Base-by-base conservation (phyloP, 2,888 invertebrate species). In the Galerucella nymphaeae region DNA sequence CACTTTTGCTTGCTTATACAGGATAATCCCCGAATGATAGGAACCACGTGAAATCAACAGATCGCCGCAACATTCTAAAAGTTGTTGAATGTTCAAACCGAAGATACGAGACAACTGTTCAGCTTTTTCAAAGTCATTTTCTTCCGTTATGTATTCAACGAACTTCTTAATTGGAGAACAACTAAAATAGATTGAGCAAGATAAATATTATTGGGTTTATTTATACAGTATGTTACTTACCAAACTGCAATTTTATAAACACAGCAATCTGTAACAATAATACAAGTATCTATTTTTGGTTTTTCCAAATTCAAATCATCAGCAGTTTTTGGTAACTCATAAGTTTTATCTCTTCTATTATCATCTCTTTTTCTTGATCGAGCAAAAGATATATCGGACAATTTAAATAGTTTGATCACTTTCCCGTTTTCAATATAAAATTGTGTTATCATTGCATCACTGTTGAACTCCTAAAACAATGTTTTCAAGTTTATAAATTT, bases 11-110 rank as follows among this genome's bases (percentile, higher is more conserved):
- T 96, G 89, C 81, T 94, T 93, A 86, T 94, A 97, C 20, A 96
- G 90, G 75, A 93, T 90, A 77, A 94, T 89, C 0, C 96, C 96
- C 73, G 93, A 93, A 65, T 92, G 90, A 74, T 94, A 91, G 78
- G 93, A 91, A 14, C 92, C 92, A 74, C 92, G 90, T 4, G 92
- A 89, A 82, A 97, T 88, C 82, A 95, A 89, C 85, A 93, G 89
- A 86, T 96, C 96, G 0, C 96, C 96, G 42, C 95, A 94, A 79
- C 91, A 91, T 83, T 95, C 94, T 77, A 96, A 88, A 66, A 93
- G 86, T 68, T 90, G 89, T 75, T 91, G 91, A 64, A 93, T 87
- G 80, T 91, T 91, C 67, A 92, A 85, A 63, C 90, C 89, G 82
- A 91, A 90, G 65, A 91, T 87, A 64, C 88, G 84, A 1, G 90